Percentiles rank a stretch among this genome's conserved stretches.
Conservation (phyloP, 2,797 vertebrate genomes). For the Manis pentadactyla region DNA sequence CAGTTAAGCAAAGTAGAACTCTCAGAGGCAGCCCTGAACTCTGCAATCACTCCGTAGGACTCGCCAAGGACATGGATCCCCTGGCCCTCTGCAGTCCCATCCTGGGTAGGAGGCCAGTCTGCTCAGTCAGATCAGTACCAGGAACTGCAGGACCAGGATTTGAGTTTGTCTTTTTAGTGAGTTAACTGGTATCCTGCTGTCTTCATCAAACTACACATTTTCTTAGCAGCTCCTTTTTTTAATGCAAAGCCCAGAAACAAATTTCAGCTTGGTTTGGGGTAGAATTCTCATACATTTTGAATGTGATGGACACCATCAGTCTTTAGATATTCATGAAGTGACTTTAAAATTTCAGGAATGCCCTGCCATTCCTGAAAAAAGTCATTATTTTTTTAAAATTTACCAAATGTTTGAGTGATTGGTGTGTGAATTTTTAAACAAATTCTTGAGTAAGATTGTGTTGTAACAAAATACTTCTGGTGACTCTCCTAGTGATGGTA, state of each 20-base stretch:
- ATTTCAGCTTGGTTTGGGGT: neutral
- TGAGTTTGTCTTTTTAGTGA: neutral
- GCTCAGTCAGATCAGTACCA: neutral
- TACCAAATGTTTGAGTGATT: slow-evolving; percentile 10
- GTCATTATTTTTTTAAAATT: neutral
- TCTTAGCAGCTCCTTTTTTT: neutral
- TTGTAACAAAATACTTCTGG: neutral
- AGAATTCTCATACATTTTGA: neutral
- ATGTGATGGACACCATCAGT: neutral
- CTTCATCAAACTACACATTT: neutral
- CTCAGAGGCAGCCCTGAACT: neutral
- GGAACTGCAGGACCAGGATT: neutral
- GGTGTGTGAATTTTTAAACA: neutral
- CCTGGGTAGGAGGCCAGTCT: neutral
- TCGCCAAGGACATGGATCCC: neutral
- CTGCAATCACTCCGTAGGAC: accelerated
- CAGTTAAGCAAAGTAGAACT: neutral
- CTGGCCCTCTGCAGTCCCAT: accelerated
- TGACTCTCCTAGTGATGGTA: neutral
- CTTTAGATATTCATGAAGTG: neutral
- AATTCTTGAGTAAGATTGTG: neutral
- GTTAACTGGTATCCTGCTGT: neutral
- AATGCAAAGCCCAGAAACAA: neutral
- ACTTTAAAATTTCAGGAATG: neutral
- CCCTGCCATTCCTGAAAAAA: neutral